phyloP scores from a whole-genome alignment of 2,113 vertebrate species.

The Trogon melanurus region DNA sequence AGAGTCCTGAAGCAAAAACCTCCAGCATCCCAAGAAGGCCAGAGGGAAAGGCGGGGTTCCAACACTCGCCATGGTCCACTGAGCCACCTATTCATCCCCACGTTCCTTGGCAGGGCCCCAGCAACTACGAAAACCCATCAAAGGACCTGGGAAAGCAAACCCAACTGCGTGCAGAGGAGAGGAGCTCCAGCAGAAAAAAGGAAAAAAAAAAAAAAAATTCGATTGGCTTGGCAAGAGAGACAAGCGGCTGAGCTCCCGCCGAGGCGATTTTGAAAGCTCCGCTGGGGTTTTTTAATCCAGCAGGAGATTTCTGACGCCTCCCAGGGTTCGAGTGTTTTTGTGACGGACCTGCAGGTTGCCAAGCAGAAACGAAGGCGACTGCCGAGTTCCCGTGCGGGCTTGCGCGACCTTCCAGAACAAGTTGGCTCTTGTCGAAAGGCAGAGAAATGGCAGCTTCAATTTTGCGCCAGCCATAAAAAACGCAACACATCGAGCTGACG shows the following conservation, averaged over 20 bases:
- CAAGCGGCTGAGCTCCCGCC: neutral
- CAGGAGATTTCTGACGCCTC: conserved; percentile 17
- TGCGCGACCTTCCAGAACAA: neutral
- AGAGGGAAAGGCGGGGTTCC: neutral
- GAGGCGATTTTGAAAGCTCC: conserved; percentile 30
- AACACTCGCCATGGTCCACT: neutral
- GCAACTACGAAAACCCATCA: conserved; percentile 12
- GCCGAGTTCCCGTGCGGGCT: neutral
- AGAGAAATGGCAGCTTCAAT: neutral
- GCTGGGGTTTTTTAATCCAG: conserved; percentile 43
- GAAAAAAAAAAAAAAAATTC: neutral
- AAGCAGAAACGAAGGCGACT: conserved; percentile 30
- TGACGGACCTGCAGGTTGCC: conserved; percentile 10
- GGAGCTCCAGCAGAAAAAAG: neutral
- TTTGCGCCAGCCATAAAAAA: neutral
- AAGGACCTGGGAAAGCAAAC: conserved; percentile 35
- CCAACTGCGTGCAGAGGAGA: conserved; percentile 5
- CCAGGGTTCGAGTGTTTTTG: conserved; percentile 3
- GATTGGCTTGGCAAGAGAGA: conserved; percentile 33
- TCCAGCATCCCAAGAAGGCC: neutral
- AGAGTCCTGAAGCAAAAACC: neutral
- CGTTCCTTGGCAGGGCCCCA: conserved; percentile 11
- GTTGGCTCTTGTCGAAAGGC: neutral
- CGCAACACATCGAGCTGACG: fast-evolving
- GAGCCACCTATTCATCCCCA: conserved; percentile 46